These are phyloP conservation scores for Tragelaphus buxtoni DNA, from an alignment of 2,113 vertebrate species.

Conservation along the genomic window DNA sequence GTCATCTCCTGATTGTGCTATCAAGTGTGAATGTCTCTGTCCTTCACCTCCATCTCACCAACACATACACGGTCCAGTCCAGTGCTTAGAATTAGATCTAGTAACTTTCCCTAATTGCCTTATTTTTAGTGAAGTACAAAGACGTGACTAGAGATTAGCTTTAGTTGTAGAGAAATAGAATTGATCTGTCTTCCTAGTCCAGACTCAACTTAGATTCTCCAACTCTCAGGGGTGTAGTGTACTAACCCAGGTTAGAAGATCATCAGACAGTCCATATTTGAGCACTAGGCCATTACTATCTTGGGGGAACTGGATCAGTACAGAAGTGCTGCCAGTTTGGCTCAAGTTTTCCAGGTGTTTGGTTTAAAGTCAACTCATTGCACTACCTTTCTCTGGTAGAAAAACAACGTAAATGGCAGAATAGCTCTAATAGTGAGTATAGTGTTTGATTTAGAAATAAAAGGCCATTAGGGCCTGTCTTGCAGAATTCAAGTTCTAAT, in stretches of 20 bases:
- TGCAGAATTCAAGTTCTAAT: conserved; percentile 18
- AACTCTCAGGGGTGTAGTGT: background rate
- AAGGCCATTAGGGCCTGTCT: conserved; percentile 11
- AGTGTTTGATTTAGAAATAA: conserved; percentile 30
- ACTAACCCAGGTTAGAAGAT: background rate
- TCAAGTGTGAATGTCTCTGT: background rate
- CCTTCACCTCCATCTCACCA: background rate
- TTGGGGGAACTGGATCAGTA: background rate
- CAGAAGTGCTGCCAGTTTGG: background rate
- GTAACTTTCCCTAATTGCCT: background rate
- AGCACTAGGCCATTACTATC: background rate
- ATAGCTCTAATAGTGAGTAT: background rate
- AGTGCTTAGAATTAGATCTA: background rate
- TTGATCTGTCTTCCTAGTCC: background rate
- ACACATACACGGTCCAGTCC: background rate
- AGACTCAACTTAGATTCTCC: background rate
- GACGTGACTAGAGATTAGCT: background rate
- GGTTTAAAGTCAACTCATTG: conserved; percentile 34
- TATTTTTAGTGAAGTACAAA: conserved; percentile 21
- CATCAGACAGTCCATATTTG: background rate
- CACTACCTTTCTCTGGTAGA: background rate
- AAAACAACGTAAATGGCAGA: background rate
- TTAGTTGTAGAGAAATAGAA: conserved; percentile 27
- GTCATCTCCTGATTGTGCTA: background rate
- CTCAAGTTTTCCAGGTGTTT: conserved; percentile 12